Evolutionary conservation across 2,113 vertebrate genomes (phyloP), one percentile per base, ranked within the genome.

Genomic region (Hippolais icterina): DNA sequence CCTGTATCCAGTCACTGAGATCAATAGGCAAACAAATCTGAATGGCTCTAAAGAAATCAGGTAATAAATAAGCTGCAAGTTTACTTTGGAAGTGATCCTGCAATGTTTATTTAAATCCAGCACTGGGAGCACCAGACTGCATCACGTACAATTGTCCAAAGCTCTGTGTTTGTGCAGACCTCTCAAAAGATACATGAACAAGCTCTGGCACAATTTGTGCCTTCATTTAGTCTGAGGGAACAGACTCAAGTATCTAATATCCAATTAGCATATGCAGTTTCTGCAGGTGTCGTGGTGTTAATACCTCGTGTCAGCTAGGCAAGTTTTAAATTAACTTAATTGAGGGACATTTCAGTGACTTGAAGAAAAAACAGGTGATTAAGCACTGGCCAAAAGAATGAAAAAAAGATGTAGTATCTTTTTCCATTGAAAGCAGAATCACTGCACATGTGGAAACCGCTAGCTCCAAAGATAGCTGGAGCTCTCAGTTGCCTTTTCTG

Each of bases 1-100:
- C 44, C 2, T 0, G 3, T 68, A 64, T 5, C 31, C 53, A 64
- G 12, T 14, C 27, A 44, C 19, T 1, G 5, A 35, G 22, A 52
- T 28, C 20, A 72, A 44, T 16, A 39, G 31, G 15, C 18, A 52
- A 74, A 39, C 16, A 75, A 86, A 83, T 33, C 25, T n/a, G 66
- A 59, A 63, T 41, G 11, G 6, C 24, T 75, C 13, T n/a, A 37
- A 54, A 23, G 25, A 54, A 68, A 17, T 47, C 14, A 50, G 20
- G 17, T 25, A 39, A 14, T 49, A 71, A 78, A 18, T 53, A 53
- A 75, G 10, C 37, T 75, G 47, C 11, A 65, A 44, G 39, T 53
- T 57, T 57, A 13, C 33, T 82, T 79, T 71, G 52, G 75, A 63
- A 66, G 9, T 9, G 23, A 25, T 41, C 0, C 1, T 71, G 12